Evolutionary conservation across 2,113 vertebrate species (phyloP), one percentile per base, ranked within the genome.

Genomic region (Henicopernis longicauda): DNA sequence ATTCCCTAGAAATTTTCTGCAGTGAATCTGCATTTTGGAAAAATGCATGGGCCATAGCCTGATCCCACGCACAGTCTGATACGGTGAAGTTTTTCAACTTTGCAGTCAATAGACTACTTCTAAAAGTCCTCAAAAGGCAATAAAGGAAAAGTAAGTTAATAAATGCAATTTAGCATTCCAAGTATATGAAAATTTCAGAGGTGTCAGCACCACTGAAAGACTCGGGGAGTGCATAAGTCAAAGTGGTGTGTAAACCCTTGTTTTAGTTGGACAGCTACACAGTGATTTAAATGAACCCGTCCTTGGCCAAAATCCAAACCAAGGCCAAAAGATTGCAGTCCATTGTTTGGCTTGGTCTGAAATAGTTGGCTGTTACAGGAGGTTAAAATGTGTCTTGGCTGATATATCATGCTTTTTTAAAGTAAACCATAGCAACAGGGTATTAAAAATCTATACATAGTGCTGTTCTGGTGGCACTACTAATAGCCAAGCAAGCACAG

Each of bases 11-110:
- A 91, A 36, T 22, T 42, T 38, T 57, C 58, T 57, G 21, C 5
- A 14, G n/a, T n/a, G 29, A 52, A 26, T 65, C 44, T 45, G 6
- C 13, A 11, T 57, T 77, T 73, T 47, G 49, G 36, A 27, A 42
- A 36, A 47, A 16, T 13, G 9, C 1, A 0, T 29, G 29, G n/a
- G n/a, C 15, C 7, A 0, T 29, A 29, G 52, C 29, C 62, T 54
- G 47, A 7, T 79, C 27, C 52, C 52, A 49, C 23, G 20, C 36
- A 11, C 5, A 11, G n/a, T 34, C 12, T 23, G 34, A 10, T 4
- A 6, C 10, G 6, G 19, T 7, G 16, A n/a, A 4, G 16, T 4
- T 52, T 82, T 74, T 92, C 12, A 34, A 10, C 26, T 81, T 65
- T 44, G 10, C 16, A 34, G 31, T 38, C 32, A 61, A 21, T 18